Conservation (phyloP, 1,140 invertebrate genomes). For the Proctacanthus coquilletti region DNA sequence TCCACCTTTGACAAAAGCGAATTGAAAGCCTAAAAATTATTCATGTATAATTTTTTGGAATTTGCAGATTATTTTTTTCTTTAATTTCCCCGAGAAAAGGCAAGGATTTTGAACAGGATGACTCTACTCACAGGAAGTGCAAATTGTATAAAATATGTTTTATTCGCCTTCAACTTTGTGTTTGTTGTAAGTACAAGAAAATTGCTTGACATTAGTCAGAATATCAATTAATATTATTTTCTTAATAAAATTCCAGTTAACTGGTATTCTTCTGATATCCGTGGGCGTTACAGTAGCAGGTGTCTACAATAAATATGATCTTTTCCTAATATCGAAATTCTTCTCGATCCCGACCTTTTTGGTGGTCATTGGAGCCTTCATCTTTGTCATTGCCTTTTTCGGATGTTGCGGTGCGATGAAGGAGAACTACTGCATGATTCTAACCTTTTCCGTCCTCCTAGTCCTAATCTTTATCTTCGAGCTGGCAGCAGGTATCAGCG, state of each 20-base stretch:
- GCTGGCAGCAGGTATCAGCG: constrained; percentile 63
- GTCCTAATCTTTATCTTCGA: constrained; percentile 65
- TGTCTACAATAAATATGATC: constrained; percentile 47
- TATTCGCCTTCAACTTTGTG: constrained; percentile 48
- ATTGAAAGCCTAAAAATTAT: too few species aligned
- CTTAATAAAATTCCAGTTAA: constrained; percentile 36
- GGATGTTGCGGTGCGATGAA: constrained; percentile 75
- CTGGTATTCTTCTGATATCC: constrained; percentile 49
- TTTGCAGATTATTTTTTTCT: too few species aligned
- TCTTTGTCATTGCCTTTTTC: constrained; percentile 69
- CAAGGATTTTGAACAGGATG: too few species aligned
- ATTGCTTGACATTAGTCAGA: neutral
- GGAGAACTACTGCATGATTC: constrained; percentile 67
- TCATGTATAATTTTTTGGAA: too few species aligned
- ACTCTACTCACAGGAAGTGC: constrained; percentile 31
- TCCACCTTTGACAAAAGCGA: too few species aligned
- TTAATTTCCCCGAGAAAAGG: too few species aligned
- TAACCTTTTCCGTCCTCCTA: constrained; percentile 59
- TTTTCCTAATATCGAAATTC: constrained; percentile 43
- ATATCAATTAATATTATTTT: neutral
- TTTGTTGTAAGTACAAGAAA: constrained; percentile 44
- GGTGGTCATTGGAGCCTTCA: constrained; percentile 60
- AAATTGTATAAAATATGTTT: constrained; percentile 42
- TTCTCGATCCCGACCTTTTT: constrained; percentile 54
- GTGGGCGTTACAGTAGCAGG: constrained; percentile 47